Evolutionary conservation across 2,888 invertebrate species (phyloP).

Genomic region (Gastrophysa polygoni): DNA sequence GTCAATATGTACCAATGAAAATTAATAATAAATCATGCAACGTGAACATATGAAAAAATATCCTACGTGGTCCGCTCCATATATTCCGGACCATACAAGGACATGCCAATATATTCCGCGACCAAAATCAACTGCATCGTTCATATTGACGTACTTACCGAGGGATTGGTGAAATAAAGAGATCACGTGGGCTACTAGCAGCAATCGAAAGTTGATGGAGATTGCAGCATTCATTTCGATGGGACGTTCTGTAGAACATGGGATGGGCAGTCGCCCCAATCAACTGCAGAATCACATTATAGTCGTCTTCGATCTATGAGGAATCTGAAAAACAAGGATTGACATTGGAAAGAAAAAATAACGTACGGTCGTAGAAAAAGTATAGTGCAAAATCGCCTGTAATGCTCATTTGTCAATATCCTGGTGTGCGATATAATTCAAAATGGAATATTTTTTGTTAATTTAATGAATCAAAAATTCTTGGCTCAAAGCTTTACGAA

Average conservation of each 20-base stretch:
- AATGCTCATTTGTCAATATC: no score
- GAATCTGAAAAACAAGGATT: slow-evolving; percentile 25
- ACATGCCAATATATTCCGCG: background rate
- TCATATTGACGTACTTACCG: slow-evolving; percentile 38
- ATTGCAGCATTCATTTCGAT: slow-evolving; percentile 50
- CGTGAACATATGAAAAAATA: no score
- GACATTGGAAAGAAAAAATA: slow-evolving; percentile 5
- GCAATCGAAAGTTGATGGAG: slow-evolving; percentile 45
- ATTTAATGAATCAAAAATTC: no score
- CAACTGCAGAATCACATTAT: slow-evolving; percentile 38
- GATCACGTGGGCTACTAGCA: slow-evolving; percentile 45
- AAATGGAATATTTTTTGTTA: no score
- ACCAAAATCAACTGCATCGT: slow-evolving; percentile 5
- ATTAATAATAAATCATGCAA: no score
- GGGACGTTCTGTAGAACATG: slow-evolving; percentile 34
- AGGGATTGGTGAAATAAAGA: slow-evolving; percentile 42
- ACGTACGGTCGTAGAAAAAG: no score
- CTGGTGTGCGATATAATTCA: no score
- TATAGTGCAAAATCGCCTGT: no score
- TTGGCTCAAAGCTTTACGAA: no score
- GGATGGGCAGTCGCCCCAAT: slow-evolving; percentile 42
- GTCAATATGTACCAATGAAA: no score
- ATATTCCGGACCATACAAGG: background rate
- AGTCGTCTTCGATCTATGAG: slow-evolving; percentile 26
- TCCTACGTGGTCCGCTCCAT: background rate